Conservation (phyloP, 64 coral and sea anemone species). For the Actinia equina region DNA sequence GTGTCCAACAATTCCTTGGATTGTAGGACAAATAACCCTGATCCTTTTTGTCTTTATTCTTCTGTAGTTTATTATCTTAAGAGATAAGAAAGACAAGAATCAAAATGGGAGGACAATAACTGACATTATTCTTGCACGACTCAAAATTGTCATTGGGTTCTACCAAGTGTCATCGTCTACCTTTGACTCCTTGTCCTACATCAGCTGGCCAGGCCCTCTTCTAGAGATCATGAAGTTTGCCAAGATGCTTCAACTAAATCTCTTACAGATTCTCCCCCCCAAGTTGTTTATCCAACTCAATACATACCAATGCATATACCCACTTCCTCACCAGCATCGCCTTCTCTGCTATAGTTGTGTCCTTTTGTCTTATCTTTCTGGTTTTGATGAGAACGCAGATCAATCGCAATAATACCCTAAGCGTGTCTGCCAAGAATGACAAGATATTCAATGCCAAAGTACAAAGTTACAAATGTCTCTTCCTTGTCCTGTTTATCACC, state of each 20-base stretch:
- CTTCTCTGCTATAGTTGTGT: neutral
- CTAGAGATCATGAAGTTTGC: neutral
- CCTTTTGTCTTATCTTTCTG: neutral
- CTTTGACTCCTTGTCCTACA: neutral
- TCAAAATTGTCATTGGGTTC: neutral
- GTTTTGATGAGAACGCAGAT: neutral
- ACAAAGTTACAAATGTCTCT: neutral
- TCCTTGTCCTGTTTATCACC: neutral
- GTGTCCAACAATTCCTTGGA: constrained; percentile 41
- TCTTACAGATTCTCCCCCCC: neutral
- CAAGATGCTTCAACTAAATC: neutral
- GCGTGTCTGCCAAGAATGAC: neutral
- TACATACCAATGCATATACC: neutral
- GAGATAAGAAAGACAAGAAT: constrained; percentile 1
- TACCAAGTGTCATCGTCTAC: neutral
- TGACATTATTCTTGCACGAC: constrained; percentile 7
- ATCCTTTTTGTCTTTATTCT: neutral
- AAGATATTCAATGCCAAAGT: neutral
- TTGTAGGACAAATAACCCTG: constrained; percentile 17
- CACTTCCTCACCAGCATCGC: neutral
- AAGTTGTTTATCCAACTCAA: neutral
- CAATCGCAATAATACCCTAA: neutral
- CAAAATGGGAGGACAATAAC: neutral
- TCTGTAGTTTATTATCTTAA: neutral
- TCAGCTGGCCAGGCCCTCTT: neutral